phyloP scores from a whole-genome alignment of 92 coral and sea anemone species.

The Porites evermanni region DNA sequence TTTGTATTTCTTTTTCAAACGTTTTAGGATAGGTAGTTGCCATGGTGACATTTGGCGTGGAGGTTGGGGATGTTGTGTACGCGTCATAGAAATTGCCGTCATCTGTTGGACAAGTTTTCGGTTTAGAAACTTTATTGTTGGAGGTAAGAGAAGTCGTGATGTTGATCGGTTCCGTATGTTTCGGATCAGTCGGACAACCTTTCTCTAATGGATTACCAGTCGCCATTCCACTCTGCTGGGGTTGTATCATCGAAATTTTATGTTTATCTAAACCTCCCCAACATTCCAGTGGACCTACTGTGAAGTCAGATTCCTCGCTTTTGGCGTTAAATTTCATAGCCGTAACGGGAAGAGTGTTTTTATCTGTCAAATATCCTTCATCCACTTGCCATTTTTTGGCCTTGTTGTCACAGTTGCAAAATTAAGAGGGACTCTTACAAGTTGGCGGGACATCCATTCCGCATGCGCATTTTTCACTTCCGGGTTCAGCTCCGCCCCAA shows the following conservation, averaged over 20 bases:
- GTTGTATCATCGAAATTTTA: neutral
- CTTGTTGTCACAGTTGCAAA: constrained; percentile 88
- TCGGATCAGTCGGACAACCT: constrained; percentile 16
- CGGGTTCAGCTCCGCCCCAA: constrained; percentile 92
- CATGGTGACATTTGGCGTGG: constrained; percentile 1
- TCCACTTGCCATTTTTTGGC: constrained; percentile 88
- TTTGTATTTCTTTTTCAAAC: neutral
- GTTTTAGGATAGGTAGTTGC: neutral
- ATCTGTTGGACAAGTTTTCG: neutral
- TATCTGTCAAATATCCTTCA: constrained; percentile 70
- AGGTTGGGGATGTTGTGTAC: neutral
- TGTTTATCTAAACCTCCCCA: constrained; percentile 61
- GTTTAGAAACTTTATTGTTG: neutral
- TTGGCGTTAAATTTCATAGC: constrained; percentile 62
- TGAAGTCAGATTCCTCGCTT: constrained; percentile 69
- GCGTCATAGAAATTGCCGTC: neutral
- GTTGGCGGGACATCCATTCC: constrained; percentile 60
- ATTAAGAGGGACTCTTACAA: constrained; percentile 76
- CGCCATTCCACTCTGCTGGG: neutral
- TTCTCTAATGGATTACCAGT: neutral
- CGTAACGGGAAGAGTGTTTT: constrained; percentile 78
- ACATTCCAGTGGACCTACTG: constrained; percentile 92
- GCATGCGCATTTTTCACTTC: constrained; percentile 84
- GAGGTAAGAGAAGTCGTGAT: neutral
- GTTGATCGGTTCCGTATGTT: neutral